Conservation (phyloP, 2,113 vertebrate genomes). For the Hoplias malabaricus region DNA sequence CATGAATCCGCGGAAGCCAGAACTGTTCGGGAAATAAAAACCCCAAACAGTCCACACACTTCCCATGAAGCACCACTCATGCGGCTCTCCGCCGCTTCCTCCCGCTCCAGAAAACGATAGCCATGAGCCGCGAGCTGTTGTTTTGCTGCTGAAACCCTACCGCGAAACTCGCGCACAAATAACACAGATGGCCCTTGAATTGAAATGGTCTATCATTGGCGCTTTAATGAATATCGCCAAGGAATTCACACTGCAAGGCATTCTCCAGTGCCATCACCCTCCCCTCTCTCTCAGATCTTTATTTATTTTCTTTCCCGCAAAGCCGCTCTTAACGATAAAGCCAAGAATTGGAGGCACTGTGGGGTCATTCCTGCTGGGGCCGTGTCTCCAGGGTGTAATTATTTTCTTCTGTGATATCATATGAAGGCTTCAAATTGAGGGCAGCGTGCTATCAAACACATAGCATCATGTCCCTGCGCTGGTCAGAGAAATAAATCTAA, state of each 20-base stretch:
- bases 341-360: constrained; percentile 58
- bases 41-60: background rate
- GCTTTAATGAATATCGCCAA: constrained; percentile 65
- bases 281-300: constrained; percentile 55
- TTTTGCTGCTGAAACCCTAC: constrained; percentile 49
- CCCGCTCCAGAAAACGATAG: constrained; percentile 43
- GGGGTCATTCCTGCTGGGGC: constrained; percentile 55
- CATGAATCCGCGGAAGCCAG: background rate
- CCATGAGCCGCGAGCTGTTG: constrained; percentile 43
- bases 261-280: constrained; percentile 30
- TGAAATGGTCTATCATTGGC: constrained; percentile 68
- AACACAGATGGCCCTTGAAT: constrained; percentile 68
- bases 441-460: constrained; percentile 58
- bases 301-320: too few species aligned
- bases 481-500: constrained; percentile 43
- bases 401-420: constrained; percentile 67
- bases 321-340: constrained; percentile 59
- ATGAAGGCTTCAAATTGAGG: constrained; percentile 62
- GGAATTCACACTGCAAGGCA: constrained; percentile 52
- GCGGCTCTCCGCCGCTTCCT: constrained; percentile 35
- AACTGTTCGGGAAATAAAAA: background rate
- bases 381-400: constrained; percentile 73
- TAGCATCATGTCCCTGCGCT: constrained; percentile 56
- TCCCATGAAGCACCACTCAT: background rate
- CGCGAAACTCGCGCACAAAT: constrained; percentile 47